These are phyloP conservation scores for Andrena flavipes DNA, from an alignment of 2,888 invertebrate genomes.

Conservation along the genomic window DNA sequence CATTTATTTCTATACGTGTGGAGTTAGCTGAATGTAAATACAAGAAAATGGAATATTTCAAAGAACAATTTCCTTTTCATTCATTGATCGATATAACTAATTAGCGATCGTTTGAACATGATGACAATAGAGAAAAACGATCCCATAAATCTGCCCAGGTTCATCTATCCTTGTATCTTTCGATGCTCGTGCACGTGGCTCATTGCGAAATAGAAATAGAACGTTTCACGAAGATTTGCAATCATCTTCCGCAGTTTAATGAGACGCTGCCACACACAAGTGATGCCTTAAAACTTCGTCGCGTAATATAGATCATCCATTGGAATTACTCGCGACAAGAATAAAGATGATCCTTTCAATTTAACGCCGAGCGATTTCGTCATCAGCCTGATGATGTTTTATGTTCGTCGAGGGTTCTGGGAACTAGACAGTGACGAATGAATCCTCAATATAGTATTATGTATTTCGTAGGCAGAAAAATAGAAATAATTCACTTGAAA, in stretches of 20 bases:
- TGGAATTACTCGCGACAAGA: constrained; percentile 51
- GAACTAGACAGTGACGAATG: constrained; percentile 5
- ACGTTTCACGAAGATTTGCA: constrained; percentile 31
- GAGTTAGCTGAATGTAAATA: too few species aligned
- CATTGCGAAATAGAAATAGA: constrained; percentile 60
- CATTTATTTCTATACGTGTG: too few species aligned
- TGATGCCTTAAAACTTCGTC: constrained; percentile 68
- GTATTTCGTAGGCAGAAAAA: too few species aligned
- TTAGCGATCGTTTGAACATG: constrained; percentile 4
- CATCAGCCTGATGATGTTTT: constrained; percentile 17
- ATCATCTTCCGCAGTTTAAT: constrained; percentile 50
- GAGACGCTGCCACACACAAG: constrained; percentile 62
- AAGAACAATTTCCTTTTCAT: background rate
- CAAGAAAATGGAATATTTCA: background rate
- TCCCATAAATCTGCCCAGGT: constrained; percentile 9
- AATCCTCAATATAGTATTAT: too few species aligned
- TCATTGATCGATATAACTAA: constrained; percentile 23
- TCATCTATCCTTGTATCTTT: constrained; percentile 15
- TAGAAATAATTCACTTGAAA: too few species aligned
- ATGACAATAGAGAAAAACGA: constrained; percentile 27
- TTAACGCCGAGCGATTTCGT: constrained; percentile 19
- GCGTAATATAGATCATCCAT: constrained; percentile 72
- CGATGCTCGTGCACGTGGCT: background rate
- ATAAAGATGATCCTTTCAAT: constrained; percentile 26
- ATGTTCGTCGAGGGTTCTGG: background rate